These are phyloP conservation scores for Sphaerodactylus townsendi DNA, from an alignment of 2,113 vertebrate genomes.

Conservation along the genomic window DNA sequence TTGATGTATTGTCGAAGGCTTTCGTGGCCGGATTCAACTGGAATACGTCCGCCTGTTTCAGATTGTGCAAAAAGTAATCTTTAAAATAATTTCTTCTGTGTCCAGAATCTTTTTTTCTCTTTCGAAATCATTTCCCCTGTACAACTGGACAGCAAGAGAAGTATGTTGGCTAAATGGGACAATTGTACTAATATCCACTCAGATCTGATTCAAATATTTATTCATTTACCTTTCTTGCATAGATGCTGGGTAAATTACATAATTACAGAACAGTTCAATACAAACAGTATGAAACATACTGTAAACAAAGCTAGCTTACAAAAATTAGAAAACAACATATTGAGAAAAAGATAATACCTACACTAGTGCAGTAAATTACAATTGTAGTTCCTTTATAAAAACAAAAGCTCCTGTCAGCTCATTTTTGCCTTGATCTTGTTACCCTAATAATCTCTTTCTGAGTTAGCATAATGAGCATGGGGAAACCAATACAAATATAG, in stretches of 20 bases:
- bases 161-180: too few relatives aligned
- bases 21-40: too few relatives aligned
- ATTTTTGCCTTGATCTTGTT: not conserved
- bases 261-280: too few relatives aligned
- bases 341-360: too few relatives aligned
- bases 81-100: not conserved
- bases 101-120: not conserved
- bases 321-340: too few relatives aligned
- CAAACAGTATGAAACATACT: too few relatives aligned
- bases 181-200: not conserved
- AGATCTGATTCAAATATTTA: not conserved
- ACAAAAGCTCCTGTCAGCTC: not conserved
- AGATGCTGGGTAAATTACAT: too few relatives aligned
- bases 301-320: too few relatives aligned
- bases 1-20: too few relatives aligned
- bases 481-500: not conserved
- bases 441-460: not conserved
- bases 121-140: not conserved
- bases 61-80: not conserved
- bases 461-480: not conserved
- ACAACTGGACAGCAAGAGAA: not conserved
- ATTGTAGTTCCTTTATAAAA: too few relatives aligned
- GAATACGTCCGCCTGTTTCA: not conserved
- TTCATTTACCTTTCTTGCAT: too few relatives aligned
- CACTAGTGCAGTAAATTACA: too few relatives aligned